phyloP scores from a whole-genome alignment of 2,113 vertebrate genomes.

The Gopherus evgoodei region DNA sequence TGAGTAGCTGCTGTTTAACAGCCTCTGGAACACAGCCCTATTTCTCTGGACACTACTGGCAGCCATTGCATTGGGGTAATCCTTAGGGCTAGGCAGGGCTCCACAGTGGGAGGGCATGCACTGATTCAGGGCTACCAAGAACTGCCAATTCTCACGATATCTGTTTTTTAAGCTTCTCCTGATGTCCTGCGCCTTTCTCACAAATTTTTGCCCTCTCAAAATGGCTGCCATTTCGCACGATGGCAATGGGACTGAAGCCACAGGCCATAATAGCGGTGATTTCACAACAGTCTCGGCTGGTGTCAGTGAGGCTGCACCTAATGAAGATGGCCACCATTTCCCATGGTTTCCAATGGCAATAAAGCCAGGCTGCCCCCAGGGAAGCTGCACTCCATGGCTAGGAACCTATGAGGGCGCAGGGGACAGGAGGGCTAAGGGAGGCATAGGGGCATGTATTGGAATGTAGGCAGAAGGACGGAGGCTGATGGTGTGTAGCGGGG shows the following conservation, averaged over 20 bases:
- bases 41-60: neutral
- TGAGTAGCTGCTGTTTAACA: too few relatives aligned
- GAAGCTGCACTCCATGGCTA: neutral
- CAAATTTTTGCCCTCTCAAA: neutral
- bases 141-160: neutral
- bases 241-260: too few relatives aligned
- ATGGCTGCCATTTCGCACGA: neutral
- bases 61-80: neutral
- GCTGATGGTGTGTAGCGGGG: neutral
- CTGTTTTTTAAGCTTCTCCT: neutral
- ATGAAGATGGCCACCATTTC: neutral
- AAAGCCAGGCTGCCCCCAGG: neutral
- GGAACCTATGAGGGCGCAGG: neutral
- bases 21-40: too few relatives aligned
- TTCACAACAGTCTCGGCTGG: neutral
- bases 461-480: neutral
- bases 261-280: neutral
- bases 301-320: neutral
- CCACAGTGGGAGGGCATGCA: too few relatives aligned
- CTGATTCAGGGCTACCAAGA: neutral
- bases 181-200: neutral
- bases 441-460: neutral
- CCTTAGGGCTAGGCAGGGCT: neutral
- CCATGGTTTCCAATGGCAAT: neutral
- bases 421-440: neutral